Evolutionary conservation across 2,888 invertebrate genomes (phyloP).

Genomic region (Nomada hirtipes): DNA sequence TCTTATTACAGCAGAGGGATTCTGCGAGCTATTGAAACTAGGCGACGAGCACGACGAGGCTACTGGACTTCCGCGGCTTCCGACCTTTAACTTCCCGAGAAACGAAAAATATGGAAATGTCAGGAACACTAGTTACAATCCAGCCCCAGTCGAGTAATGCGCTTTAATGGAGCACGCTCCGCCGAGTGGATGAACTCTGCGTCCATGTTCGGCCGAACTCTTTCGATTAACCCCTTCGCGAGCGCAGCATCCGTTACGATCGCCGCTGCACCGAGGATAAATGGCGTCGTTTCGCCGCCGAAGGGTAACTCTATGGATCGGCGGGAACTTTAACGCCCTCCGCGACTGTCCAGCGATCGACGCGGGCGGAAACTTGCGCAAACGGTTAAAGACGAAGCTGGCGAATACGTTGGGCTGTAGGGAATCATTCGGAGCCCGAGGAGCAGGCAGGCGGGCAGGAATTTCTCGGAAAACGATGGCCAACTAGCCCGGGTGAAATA

Average conservation of each 20-base stretch:
- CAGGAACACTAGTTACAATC: constrained; percentile 31
- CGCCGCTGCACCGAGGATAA: background rate
- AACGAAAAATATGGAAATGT: too few relatives aligned
- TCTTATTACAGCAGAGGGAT: constrained; percentile 37
- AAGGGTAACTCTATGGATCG: background rate
- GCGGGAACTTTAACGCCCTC: background rate
- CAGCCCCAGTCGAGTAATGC: constrained; percentile 49
- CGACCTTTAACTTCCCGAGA: constrained; percentile 16
- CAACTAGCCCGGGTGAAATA: constrained; percentile 56
- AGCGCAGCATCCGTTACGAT: constrained; percentile 24
- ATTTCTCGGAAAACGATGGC: constrained; percentile 66
- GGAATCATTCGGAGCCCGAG: constrained; percentile 1
- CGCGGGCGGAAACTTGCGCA: too few relatives aligned
- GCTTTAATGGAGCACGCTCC: constrained; percentile 43
- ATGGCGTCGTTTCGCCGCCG: constrained; percentile 8
- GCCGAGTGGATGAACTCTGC: constrained; percentile 22
- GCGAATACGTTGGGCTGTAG: background rate
- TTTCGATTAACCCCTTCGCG: constrained; percentile 37
- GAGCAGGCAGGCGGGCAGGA: constrained; percentile 26
- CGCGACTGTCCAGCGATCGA: too few relatives aligned
- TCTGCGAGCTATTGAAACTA: constrained; percentile 39
- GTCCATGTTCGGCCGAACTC: constrained; percentile 11
- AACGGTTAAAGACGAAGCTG: too few relatives aligned
- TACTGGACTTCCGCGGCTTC: constrained; percentile 2
- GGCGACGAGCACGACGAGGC: constrained; percentile 23